Conservation (phyloP, 1,140 invertebrate species). For the Pseudomyrmex dendroicus region DNA sequence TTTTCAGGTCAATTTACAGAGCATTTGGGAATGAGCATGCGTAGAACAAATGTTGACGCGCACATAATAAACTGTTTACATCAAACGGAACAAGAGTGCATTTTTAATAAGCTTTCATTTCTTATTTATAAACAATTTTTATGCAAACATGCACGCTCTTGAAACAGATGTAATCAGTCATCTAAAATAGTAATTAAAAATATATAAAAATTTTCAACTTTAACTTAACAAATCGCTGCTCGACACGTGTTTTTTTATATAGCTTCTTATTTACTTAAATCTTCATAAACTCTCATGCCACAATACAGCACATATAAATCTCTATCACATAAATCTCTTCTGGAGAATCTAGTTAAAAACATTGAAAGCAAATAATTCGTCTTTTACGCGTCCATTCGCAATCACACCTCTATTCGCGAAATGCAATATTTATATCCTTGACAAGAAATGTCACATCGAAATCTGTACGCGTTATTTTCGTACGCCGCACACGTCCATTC, state of each 20-base stretch:
- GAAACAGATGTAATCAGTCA: not conserved
- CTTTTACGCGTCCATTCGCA: not conserved
- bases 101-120: constrained; percentile 34
- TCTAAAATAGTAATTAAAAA: no score
- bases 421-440: constrained; percentile 32
- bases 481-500: constrained; percentile 35
- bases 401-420: not conserved
- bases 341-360: not conserved
- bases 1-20: constrained; percentile 68
- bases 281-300: no score
- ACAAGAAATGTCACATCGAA: constrained; percentile 17
- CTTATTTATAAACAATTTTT: constrained; percentile 6
- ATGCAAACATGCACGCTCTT: not conserved
- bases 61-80: constrained; percentile 56
- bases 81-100: constrained; percentile 15
- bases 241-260: no score
- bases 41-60: constrained; percentile 54
- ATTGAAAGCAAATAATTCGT: not conserved
- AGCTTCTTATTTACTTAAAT: no score
- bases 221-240: no score
- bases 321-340: no score
- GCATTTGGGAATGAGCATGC: constrained; percentile 57
- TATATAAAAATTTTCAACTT: no score
- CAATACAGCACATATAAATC: no score
- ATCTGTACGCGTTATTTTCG: constrained; percentile 8